These are phyloP conservation scores for Trichopria drosophilae DNA, from an alignment of 2,888 invertebrate genomes.

Conservation along the genomic window DNA sequence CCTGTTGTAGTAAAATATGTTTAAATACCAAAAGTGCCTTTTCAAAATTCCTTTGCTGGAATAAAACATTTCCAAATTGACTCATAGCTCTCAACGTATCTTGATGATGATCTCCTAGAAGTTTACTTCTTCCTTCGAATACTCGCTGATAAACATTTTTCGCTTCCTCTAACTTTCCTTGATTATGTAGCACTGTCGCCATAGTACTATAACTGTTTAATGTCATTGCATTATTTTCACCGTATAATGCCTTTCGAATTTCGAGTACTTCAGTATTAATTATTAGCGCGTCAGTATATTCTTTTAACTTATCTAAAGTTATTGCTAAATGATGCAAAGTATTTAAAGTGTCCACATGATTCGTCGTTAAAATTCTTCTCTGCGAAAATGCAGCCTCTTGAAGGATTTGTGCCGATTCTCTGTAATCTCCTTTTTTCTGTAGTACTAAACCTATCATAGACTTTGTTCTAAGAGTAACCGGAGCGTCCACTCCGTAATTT, in stretches of 20 bases:
- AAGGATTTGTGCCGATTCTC: slow-evolving; percentile 30
- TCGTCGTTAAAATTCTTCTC: slow-evolving; percentile 27
- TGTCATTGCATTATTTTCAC: slow-evolving; percentile 4
- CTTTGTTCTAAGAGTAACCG: slow-evolving; percentile 28
- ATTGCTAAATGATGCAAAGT: slow-evolving; percentile 31
- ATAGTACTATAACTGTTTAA: slow-evolving; percentile 21
- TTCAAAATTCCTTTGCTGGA: too few relatives aligned
- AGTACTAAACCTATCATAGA: slow-evolving; percentile 14
- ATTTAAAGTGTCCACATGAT: slow-evolving; percentile 27
- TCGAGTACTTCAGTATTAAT: slow-evolving; percentile 25
- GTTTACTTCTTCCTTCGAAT: slow-evolving; percentile 2
- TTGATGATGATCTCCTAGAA: slow-evolving; percentile 8
- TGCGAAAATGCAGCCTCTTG: slow-evolving; percentile 28
- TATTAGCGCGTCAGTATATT: slow-evolving; percentile 28
- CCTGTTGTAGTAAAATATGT: too few relatives aligned
- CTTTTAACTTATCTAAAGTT: slow-evolving; percentile 23
- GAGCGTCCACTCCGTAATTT: slow-evolving; percentile 25
- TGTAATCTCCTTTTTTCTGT: slow-evolving; percentile 30
- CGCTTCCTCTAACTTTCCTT: slow-evolving; percentile 31
- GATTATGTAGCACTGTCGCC: slow-evolving; percentile 26
- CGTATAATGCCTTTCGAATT: slow-evolving; percentile 8
- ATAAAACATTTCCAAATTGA: too few relatives aligned
- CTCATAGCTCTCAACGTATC: slow-evolving; percentile 27
- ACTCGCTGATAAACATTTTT: slow-evolving; percentile 26
- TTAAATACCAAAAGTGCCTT: too few relatives aligned